A percentile compares a stretch with the other conserved stretches of the same genome.
Evolutionary conservation across 2,113 vertebrate genomes (phyloP).

Genomic region (Varanus komodoensis): DNA sequence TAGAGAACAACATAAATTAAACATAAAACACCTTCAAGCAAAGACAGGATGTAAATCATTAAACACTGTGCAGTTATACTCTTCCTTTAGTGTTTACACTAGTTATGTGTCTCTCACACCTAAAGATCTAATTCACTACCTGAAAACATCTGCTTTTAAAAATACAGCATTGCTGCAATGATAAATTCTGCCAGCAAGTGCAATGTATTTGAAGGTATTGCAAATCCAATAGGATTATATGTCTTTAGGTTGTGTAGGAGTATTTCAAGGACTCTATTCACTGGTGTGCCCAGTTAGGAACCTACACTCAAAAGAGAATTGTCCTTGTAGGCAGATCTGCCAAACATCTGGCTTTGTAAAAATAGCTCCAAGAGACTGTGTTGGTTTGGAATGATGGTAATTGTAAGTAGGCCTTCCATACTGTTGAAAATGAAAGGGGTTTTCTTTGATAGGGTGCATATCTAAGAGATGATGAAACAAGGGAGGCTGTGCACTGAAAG

Average conservation of each 20-base stretch:
- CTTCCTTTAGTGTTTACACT: background rate
- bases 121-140: background rate
- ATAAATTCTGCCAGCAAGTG: background rate
- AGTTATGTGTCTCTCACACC: conserved; percentile 10
- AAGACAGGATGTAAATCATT: background rate
- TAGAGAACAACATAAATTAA: too few species aligned
- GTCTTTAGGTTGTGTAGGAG: conserved; percentile 70
- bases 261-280: conserved; percentile 78
- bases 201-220: background rate
- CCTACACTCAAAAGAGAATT: conserved; percentile 74
- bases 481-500: background rate
- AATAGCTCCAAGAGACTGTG: conserved; percentile 79
- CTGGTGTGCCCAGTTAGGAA: conserved; percentile 76
- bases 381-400: background rate
- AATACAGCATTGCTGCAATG: background rate
- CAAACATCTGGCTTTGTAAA: conserved; percentile 79
- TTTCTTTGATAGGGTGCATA: background rate
- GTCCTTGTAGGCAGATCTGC: conserved; percentile 79
- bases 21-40: background rate
- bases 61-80: background rate
- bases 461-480: background rate
- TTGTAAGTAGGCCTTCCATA: background rate
- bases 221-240: background rate
- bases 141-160: background rate
- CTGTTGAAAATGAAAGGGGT: background rate